phyloP scores from a whole-genome alignment of 2,888 invertebrate genomes.

The Parelbella ahira region DNA sequence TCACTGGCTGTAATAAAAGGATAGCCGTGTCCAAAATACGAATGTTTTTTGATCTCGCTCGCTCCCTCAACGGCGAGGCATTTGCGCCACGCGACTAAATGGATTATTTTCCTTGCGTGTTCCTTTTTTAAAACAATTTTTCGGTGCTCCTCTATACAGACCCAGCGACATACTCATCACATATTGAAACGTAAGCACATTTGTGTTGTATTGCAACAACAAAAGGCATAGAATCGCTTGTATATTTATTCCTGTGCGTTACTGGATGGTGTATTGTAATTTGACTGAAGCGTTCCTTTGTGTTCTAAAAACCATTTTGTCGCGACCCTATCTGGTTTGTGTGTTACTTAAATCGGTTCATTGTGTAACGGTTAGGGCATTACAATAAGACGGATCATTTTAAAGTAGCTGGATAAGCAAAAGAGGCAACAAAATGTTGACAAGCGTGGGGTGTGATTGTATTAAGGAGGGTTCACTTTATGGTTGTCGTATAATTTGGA shows the following conservation, averaged over 20 bases:
- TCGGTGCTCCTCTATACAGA: conserved; percentile 28
- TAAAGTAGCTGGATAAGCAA: conserved; percentile 47
- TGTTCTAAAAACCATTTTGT: conserved; percentile 40
- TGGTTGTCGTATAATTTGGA: conserved; percentile 73
- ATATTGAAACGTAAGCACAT: conserved; percentile 4
- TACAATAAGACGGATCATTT: conserved; percentile 41
- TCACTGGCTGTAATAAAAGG: conserved; percentile 74
- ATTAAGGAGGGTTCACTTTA: conserved; percentile 79
- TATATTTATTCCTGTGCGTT: conserved; percentile 28
- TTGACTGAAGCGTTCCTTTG: conserved; percentile 31
- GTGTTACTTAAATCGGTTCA: conserved; percentile 14
- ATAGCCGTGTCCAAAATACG: conserved; percentile 59
- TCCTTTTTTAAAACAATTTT: conserved; percentile 60
- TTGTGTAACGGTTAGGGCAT: conserved; percentile 20
- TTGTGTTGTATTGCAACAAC: not conserved
- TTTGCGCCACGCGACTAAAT: conserved; percentile 75
- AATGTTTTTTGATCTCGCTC: conserved; percentile 73
- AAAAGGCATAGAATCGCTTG: conserved; percentile 8
- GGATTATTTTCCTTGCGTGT: conserved; percentile 78
- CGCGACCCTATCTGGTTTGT: conserved; percentile 39
- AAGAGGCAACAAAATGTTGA: conserved; percentile 77
- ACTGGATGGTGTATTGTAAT: conserved; percentile 49
- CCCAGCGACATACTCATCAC: conserved; percentile 21
- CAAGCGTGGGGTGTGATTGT: conserved; percentile 75
- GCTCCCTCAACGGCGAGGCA: conserved; percentile 69